phyloP scores from a whole-genome alignment of 2,888 invertebrate genomes.

The Drosophila neonasuta region DNA sequence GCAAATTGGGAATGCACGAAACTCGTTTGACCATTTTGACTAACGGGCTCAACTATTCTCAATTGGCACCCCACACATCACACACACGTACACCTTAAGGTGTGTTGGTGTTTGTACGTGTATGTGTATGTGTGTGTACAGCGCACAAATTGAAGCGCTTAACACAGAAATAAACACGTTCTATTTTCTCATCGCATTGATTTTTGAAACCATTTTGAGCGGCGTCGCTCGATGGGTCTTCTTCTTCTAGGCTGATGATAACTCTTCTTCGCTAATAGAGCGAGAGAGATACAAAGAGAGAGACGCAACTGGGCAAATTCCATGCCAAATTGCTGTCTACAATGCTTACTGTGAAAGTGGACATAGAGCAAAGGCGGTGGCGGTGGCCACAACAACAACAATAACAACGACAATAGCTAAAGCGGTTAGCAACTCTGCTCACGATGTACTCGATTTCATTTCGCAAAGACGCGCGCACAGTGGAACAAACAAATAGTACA shows the following conservation, averaged over 20 bases:
- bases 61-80: constrained; percentile 57
- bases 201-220: constrained; percentile 78
- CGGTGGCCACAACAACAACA: constrained; percentile 27
- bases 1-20: constrained; percentile 71
- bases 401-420: constrained; percentile 41
- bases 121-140: neutral
- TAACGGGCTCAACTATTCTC: constrained; percentile 68
- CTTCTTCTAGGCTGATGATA: constrained; percentile 38
- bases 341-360: constrained; percentile 70
- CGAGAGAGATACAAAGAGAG: neutral
- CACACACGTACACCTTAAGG: constrained; percentile 17
- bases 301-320: constrained; percentile 72
- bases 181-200: constrained; percentile 75
- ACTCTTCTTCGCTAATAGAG: constrained; percentile 37
- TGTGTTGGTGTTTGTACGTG: neutral
- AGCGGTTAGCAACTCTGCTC: constrained; percentile 62
- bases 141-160: constrained; percentile 69
- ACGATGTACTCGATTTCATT: constrained; percentile 73
- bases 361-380: constrained; percentile 55
- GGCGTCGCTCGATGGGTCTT: constrained; percentile 60
- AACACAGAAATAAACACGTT: constrained; percentile 76
- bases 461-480: constrained; percentile 58
- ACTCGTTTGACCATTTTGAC: constrained; percentile 68
- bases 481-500: constrained; percentile 35
- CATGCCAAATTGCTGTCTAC: constrained; percentile 42